Percentiles rank a stretch among this genome's conserved stretches.
These are phyloP conservation scores for Eilema sororculum DNA, from an alignment of 2,888 invertebrate genomes.

Conservation along the genomic window DNA sequence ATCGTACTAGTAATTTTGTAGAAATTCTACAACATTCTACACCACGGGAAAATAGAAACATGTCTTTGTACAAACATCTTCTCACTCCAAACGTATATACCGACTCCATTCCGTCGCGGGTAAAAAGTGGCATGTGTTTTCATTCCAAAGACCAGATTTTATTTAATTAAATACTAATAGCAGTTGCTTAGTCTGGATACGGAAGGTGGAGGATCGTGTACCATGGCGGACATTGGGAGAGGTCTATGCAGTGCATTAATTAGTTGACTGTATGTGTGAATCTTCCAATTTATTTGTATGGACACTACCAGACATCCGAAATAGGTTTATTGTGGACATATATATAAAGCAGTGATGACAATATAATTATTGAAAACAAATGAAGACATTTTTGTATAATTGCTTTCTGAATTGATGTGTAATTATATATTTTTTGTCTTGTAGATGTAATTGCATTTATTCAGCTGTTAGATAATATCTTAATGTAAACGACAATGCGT, in stretches of 20 bases:
- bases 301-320: background rate
- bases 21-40: too few relatives aligned
- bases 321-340: background rate
- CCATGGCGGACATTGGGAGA: too few relatives aligned
- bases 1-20: too few relatives aligned
- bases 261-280: background rate
- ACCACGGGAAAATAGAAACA: too few relatives aligned
- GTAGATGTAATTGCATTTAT: background rate
- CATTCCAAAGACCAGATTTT: too few relatives aligned
- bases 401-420: background rate
- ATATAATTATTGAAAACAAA: slow-evolving; percentile 1
- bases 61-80: too few relatives aligned
- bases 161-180: too few relatives aligned
- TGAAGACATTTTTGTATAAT: background rate
- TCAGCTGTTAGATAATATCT: background rate
- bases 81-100: too few relatives aligned
- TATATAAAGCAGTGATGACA: background rate
- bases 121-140: too few relatives aligned
- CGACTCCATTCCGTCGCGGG: too few relatives aligned
- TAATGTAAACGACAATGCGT: background rate
- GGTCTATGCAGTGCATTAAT: background rate
- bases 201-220: too few relatives aligned
- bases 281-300: background rate
- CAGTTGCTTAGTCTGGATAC: too few relatives aligned
- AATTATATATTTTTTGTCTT: background rate